Percentiles rank a stretch among this genome's conserved stretches.
Evolutionary conservation across 2,888 invertebrate genomes (phyloP).

Genomic region (Acrocera orbiculus): DNA sequence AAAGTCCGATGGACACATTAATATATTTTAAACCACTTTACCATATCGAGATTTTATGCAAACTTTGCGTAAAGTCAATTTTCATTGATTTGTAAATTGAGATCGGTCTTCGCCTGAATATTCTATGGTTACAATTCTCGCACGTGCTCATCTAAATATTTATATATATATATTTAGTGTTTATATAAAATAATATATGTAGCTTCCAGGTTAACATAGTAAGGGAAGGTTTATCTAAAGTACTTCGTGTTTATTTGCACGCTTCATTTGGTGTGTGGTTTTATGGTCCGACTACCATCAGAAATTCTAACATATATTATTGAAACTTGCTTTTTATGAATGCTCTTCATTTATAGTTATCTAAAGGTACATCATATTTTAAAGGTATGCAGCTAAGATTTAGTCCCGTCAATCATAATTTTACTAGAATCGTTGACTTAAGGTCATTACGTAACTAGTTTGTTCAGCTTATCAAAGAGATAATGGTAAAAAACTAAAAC

Average conservation of each 20-base stretch:
- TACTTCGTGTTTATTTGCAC: conserved; percentile 12
- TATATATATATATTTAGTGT: too few relatives aligned
- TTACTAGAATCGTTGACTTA: too few relatives aligned
- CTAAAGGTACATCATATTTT: too few relatives aligned
- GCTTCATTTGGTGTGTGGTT: conserved; percentile 11
- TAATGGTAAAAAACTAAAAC: too few relatives aligned
- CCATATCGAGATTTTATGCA: conserved; percentile 11
- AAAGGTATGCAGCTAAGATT: too few relatives aligned
- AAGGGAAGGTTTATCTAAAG: conserved; percentile 11
- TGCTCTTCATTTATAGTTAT: too few relatives aligned
- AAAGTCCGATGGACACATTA: too few relatives aligned
- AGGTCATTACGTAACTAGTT: too few relatives aligned
- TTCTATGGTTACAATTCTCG: not conserved
- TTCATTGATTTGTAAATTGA: conserved; percentile 11
- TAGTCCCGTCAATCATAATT: too few relatives aligned
- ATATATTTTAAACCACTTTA: conserved; percentile 11
- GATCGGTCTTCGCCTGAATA: not conserved
- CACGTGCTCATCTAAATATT: not conserved
- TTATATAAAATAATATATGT: not conserved
- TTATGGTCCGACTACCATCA: not conserved
- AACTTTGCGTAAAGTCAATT: conserved; percentile 10
- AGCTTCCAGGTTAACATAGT: conserved; percentile 11
- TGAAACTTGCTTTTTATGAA: too few relatives aligned
- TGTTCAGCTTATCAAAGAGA: too few relatives aligned
- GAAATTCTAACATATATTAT: too few relatives aligned